Conservation (phyloP, 2,888 invertebrate genomes). For the Alloscopus bannaensis region DNA sequence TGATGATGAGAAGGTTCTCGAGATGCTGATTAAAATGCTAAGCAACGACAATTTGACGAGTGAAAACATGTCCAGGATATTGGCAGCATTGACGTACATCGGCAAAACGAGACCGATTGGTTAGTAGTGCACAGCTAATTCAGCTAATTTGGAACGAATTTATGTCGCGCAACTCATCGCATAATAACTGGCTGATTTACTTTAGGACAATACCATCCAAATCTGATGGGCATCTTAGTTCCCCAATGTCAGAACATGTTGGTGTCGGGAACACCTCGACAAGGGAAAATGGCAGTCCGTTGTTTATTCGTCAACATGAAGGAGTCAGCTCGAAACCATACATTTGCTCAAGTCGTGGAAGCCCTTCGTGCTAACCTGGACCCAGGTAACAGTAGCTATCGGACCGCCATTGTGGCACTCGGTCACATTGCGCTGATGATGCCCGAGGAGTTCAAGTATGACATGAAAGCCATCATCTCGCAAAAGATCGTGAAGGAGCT, state of each 20-base stretch:
- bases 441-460: conserved; percentile 91
- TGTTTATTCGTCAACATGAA: conserved; percentile 92
- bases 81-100: conserved; percentile 89
- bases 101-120: conserved; percentile 90
- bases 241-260: conserved; percentile 93
- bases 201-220: conserved; percentile 82
- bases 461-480: conserved; percentile 95
- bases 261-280: conserved; percentile 92
- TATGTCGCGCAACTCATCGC: neutral
- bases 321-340: conserved; percentile 73
- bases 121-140: no score
- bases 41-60: conserved; percentile 84
- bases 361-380: conserved; percentile 83
- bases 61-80: conserved; percentile 85
- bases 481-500: conserved; percentile 97
- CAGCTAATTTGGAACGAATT: neutral
- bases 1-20: conserved; percentile 88
- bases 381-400: conserved; percentile 87
- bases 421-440: conserved; percentile 96
- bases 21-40: conserved; percentile 85
- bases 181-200: conserved; percentile 74
- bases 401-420: conserved; percentile 94
- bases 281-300: conserved; percentile 96
- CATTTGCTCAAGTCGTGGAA: conserved; percentile 71
- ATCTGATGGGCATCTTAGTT: conserved; percentile 86